Base-by-base conservation (phyloP, 2,888 invertebrate species). In the Volucella inflata region DNA sequence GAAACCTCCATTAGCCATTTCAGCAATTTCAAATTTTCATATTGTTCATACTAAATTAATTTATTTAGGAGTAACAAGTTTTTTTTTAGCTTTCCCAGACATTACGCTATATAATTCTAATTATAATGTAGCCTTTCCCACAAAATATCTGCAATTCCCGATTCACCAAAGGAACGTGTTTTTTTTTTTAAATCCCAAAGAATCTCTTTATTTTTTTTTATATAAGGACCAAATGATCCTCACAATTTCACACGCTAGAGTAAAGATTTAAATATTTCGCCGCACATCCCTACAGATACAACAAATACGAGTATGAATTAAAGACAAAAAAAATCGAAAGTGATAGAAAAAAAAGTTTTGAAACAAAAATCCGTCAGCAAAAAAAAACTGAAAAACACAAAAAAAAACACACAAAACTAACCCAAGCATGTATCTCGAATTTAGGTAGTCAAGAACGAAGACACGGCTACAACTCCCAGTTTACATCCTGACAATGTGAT, bases 401-500 rank as follows among this genome's bases (percentile, higher is more conserved):
- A 10, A n/a, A 60, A 60, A 68, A 71, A 65, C 59, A 81, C 65
- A 70, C 40, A 42, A 75, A 50, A 59, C 70, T 55, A 65, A 74
- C 64, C 36, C 3, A 6, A 62, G 62, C 17, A 70, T 72, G 2
- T 70, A 44, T 65, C 40, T 53, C 17, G 10, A 10, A 38, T 21
- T 62, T 77, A 70, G 75, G 75, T 74, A 83, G 77, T 77, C 48
- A 44, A 62, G 38, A 51, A 30, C 4, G 30, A 30, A 30, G 30
- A 51, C 42, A 77, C 46, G 55, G 50, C 48, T 42, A 48, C 59
- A 77, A 71, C 65, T 59, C 60, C 67, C 46, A n/a, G 17, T 53
- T 42, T 60, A 16, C 71, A 76, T 81, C 72, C 85, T 85, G 85
- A 85, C 85, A 85, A 76, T 76, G 57, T 85, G 85, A 87, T 82